phyloP scores from a whole-genome alignment of 2,113 vertebrate genomes.

The Pelecanoides urinatrix region DNA sequence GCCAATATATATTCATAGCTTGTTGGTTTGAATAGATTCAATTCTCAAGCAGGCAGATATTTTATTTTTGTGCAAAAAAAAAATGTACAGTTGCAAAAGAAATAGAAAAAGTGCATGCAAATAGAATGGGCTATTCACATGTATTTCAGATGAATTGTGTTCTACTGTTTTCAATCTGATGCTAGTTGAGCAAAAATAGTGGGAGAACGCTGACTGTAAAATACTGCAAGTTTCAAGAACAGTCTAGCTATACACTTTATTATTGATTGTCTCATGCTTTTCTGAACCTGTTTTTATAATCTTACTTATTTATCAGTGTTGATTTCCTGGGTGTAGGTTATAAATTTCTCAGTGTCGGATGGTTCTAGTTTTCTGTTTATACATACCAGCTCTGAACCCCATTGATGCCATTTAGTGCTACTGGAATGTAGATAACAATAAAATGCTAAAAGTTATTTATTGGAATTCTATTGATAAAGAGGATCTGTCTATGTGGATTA shows the following conservation, averaged over 20 bases:
- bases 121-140: neutral
- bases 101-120: neutral
- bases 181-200: neutral
- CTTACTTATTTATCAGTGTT: neutral
- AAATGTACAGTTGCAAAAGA: neutral
- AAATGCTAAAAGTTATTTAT: neutral
- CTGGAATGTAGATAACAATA: neutral
- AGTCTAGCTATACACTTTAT: neutral
- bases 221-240: neutral
- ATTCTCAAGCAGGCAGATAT: neutral
- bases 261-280: neutral
- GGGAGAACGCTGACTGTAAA: neutral
- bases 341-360: neutral
- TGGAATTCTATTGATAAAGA: neutral
- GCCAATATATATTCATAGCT: conserved; percentile 37
- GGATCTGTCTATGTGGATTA: neutral
- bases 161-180: neutral
- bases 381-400: neutral
- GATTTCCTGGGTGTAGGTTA: neutral
- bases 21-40: neutral
- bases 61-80: neutral
- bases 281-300: neutral
- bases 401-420: neutral
- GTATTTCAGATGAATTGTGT: neutral
- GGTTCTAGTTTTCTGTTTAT: neutral